Base-by-base conservation (phyloP, 2,888 invertebrate genomes). In the Troides helena region DNA sequence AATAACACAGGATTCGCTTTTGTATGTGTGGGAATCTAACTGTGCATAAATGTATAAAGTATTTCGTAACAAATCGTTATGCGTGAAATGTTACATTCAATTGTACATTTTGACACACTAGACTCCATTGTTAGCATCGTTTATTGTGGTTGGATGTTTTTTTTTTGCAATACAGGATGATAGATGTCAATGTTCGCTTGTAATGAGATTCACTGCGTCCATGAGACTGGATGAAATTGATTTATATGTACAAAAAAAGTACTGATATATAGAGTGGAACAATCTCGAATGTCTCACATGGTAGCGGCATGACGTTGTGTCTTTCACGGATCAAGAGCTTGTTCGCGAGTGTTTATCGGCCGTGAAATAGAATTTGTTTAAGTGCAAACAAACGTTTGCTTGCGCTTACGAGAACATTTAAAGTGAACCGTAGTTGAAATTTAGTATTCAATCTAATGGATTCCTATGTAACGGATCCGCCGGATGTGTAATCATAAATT, bases 111-210 rank as follows among this genome's bases (percentile, higher is more conserved):
- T 58, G 56, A 67, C 60, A 50, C 62, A 58, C 66, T 21, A 66
- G 61, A 58, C 61, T 67, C 72, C 73, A 74, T 73, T 72, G 59
- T 74, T 69, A 62, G 72, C 68, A 66, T 72, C 68, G 72, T 74
- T 73, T 75, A 77, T 80, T 80, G 81, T 59, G 1, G 23, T 46
- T 50, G 63, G 80, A 80, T 21, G 21, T 80, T 83, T 82, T 67
- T 67, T 84, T 80, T 81, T 85, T 83, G 85, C 84, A 87, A 86
- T 80, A 83, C 83, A 83, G 84, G 83, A 86, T 85, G 83, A 87
- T 84, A 85, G 83, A 87, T 84, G 89, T 85, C 87, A 88, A 84
- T 87, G 88, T 87, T 89, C 87, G 87, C 85, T 84, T 80, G 88
- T 88, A 88, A 89, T 84, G 76, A 76, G 85, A 89, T 87, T 88